Evolutionary conservation across 2,113 vertebrate species (phyloP).

Genomic region (Erythrocercus mccallii): DNA sequence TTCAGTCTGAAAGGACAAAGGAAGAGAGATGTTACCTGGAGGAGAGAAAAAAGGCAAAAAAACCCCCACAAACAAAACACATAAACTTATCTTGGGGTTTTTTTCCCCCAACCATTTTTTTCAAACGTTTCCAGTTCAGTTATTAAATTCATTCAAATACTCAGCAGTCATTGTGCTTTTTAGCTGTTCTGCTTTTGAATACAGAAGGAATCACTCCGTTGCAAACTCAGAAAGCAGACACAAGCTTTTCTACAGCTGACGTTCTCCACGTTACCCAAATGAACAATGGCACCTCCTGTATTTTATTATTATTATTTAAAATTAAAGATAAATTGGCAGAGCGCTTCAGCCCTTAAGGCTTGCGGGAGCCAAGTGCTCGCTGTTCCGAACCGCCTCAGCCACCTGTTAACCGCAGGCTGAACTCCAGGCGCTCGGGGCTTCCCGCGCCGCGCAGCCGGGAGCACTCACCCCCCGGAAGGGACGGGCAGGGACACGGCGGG

Average conservation of each 20-base stretch:
- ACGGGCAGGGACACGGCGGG: background rate
- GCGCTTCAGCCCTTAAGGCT: background rate
- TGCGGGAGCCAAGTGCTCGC: fast-evolving
- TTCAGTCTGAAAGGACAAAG: background rate
- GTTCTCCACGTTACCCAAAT: background rate
- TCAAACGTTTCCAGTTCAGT: background rate
- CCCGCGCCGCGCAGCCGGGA: background rate
- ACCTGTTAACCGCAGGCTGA: background rate
- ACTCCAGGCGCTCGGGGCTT: background rate
- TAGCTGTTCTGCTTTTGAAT: background rate
- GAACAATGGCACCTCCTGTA: background rate
- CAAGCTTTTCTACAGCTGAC: background rate
- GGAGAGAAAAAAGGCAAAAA: fast-evolving
- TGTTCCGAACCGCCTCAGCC: background rate
- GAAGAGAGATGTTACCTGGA: background rate
- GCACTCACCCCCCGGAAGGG: background rate
- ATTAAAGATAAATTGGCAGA: background rate
- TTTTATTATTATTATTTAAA: background rate
- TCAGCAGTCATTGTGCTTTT: background rate
- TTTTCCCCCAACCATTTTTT: background rate
- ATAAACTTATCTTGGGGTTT: background rate
- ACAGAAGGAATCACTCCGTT: background rate
- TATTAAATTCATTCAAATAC: background rate
- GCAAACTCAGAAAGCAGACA: background rate
- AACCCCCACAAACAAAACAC: background rate